Conservation (phyloP, 2,888 invertebrate genomes). For the Amiota minor region DNA sequence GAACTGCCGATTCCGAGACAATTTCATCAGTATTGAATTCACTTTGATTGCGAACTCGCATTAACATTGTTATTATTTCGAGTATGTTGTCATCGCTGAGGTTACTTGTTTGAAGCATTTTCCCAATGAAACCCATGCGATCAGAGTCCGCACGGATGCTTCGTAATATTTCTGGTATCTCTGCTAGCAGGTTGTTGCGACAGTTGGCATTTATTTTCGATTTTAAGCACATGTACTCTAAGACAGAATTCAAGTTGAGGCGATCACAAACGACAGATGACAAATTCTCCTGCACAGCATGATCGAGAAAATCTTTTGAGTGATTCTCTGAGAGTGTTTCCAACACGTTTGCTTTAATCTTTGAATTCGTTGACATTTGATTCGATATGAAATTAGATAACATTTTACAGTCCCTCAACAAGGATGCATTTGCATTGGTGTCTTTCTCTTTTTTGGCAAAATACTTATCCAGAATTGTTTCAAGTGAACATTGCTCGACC, state of each 20-base stretch:
- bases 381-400: slow-evolving; percentile 66
- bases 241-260: slow-evolving; percentile 68
- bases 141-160: slow-evolving; percentile 62
- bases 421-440: slow-evolving; percentile 34
- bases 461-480: slow-evolving; percentile 66
- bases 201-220: slow-evolving; percentile 68
- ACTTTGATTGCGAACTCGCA: slow-evolving; percentile 53
- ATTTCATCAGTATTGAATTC: slow-evolving; percentile 49
- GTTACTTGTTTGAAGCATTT: slow-evolving; percentile 55
- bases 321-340: slow-evolving; percentile 72
- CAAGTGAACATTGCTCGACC: slow-evolving; percentile 57
- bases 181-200: slow-evolving; percentile 62
- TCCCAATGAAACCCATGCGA: slow-evolving; percentile 58
- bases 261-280: slow-evolving; percentile 72
- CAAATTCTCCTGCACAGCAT: slow-evolving; percentile 72
- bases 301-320: slow-evolving; percentile 71
- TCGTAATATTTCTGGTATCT: slow-evolving; percentile 64
- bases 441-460: slow-evolving; percentile 43
- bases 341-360: slow-evolving; percentile 66
- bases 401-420: slow-evolving; percentile 51
- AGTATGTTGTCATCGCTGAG: slow-evolving; percentile 62
- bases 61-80: slow-evolving; percentile 62
- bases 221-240: slow-evolving; percentile 71
- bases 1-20: slow-evolving; percentile 69
- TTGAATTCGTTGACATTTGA: slow-evolving; percentile 64